Evolutionary conservation across 2,888 invertebrate species (phyloP), one percentile per base, ranked within the genome.

Genomic region (Agonopterix arenella): DNA sequence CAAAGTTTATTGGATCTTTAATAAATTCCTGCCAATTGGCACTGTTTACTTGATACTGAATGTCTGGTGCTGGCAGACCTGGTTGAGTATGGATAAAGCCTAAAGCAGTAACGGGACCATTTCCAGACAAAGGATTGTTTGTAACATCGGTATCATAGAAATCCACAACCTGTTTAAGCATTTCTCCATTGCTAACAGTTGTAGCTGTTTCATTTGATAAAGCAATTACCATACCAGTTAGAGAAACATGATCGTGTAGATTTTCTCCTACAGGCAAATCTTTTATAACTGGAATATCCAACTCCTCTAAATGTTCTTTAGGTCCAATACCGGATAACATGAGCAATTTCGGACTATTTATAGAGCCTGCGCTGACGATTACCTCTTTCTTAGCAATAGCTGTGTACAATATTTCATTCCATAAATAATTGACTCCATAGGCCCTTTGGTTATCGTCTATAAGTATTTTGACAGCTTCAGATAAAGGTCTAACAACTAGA

Each of bases 21-120:
- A 43, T 11, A 40, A 40, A 40, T 40, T 40, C 40, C 47, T 76
- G 63, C 36, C 88, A 79, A 50, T 83, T 88, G 0, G 73, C 64
- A 0, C 84, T 74, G 56, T 91, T 90, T 18, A 91, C 88, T 45
- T 90, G 85, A 56, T 74, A 28, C 28, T 94, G 93, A 8, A 94
- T 85, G 63, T 94, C 93, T 0, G 93, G 93, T 4, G 90, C 78
- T 5, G 75, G 76, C 0, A 82, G 71, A 40, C 11, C 40, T 40
- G 40, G 40, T n/a, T 40, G n/a, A n/a, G 40, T 40, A n/a, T 40
- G 10, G 10, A 40, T 40, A 42, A 93, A 93, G 0, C 90, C 90
- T 11, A 91, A 84, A 1, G 90, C 81, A 56, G 86, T 89, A 0
- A 91, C 65, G 0, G 91, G 76, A 0, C 92, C 92, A 8, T 90